Evolutionary conservation across 2,797 vertebrate species (phyloP).

Genomic region (Hoplostethus atlanticus): DNA sequence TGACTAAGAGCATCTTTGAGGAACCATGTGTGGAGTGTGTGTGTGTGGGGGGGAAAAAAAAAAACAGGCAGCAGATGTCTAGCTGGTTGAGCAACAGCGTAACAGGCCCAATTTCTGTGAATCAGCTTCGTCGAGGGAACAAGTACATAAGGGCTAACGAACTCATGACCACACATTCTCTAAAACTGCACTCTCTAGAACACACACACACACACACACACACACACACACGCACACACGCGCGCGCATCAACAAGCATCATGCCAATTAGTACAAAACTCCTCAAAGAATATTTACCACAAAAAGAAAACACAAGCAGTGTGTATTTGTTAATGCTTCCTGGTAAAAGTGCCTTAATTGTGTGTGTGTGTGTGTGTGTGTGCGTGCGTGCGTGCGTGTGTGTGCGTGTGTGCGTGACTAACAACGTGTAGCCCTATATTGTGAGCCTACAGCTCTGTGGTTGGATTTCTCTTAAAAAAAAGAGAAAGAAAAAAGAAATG

Average conservation of each 20-base stretch:
- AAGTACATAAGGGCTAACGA: constrained; percentile 33
- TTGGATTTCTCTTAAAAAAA: too few relatives aligned
- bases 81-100: constrained; percentile 67
- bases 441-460: too few relatives aligned
- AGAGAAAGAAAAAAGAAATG: too few relatives aligned
- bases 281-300: constrained; percentile 23
- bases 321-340: not conserved
- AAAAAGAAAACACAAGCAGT: constrained; percentile 7
- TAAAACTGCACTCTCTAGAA: constrained; percentile 47
- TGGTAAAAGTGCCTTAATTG: too few relatives aligned
- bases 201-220: constrained; percentile 15
- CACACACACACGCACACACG: constrained; percentile 7
- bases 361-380: too few relatives aligned
- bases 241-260: not conserved
- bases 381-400: not conserved
- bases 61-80: constrained; percentile 72
- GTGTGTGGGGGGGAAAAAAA: constrained; percentile 12
- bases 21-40: constrained; percentile 60
- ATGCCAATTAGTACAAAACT: not conserved
- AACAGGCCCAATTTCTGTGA: constrained; percentile 68
- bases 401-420: not conserved
- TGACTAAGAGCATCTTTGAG: constrained; percentile 72
- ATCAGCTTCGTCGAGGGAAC: constrained; percentile 65
- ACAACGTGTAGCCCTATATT: too few relatives aligned
- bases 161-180: constrained; percentile 52